Evolutionary conservation across 2,113 vertebrate species (phyloP).

Genomic region (Noturus placidus): DNA sequence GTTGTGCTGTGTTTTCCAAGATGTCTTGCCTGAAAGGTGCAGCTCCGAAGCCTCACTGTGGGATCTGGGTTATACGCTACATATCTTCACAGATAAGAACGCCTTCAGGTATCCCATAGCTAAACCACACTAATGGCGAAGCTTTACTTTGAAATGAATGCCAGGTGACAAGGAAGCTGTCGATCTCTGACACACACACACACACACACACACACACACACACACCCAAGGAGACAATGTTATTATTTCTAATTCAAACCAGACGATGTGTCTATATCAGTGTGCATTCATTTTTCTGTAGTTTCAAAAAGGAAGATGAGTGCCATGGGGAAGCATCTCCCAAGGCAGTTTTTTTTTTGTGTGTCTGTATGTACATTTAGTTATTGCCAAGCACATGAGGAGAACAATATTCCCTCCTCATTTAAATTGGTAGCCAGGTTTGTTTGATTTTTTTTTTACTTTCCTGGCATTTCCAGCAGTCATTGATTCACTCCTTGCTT

Average conservation of each 20-base stretch:
- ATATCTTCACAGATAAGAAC: conserved; percentile 27
- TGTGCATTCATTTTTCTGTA: neutral
- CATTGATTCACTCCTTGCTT: conserved; percentile 54
- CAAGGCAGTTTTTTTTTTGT: neutral
- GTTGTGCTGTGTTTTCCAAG: conserved; percentile 41
- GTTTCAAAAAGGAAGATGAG: neutral
- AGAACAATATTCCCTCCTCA: neutral
- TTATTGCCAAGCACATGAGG: neutral
- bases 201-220: conserved; percentile 1
- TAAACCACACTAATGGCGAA: conserved; percentile 32
- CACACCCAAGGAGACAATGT: neutral
- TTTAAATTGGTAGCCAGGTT: conserved; percentile 36
- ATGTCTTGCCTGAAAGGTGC: conserved; percentile 38
- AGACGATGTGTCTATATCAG: neutral
- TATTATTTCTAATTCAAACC: neutral
- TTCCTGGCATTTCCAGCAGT: conserved; percentile 46
- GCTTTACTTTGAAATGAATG: conserved; percentile 24
- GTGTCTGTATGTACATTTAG: neutral
- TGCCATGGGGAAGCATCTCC: neutral
- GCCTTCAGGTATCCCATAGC: conserved; percentile 11
- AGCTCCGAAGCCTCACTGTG: neutral
- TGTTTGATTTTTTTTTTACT: neutral
- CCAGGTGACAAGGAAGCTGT: conserved; percentile 20
- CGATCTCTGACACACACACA: conserved; percentile 4
- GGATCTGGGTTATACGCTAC: conserved; percentile 36